These are phyloP conservation scores for Camelus bactrianus DNA, from an alignment of 2,113 vertebrate species.

Conservation along the genomic window DNA sequence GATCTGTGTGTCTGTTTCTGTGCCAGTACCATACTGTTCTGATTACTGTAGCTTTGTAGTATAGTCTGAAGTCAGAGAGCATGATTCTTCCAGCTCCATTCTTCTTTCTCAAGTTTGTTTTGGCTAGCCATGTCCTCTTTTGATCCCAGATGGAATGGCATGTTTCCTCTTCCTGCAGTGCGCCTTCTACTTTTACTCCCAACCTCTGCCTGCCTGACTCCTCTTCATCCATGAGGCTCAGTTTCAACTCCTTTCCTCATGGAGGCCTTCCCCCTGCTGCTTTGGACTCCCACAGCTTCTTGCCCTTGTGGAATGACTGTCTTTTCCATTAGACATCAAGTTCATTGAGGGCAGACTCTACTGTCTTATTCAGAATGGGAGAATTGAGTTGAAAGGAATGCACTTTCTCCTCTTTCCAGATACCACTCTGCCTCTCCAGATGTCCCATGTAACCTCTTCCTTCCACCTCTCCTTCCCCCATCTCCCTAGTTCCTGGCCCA, in stretches of 20 bases:
- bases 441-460: not conserved
- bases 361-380: not conserved
- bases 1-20: too few species aligned
- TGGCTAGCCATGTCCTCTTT: not conserved
- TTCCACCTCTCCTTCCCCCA: fast-evolving
- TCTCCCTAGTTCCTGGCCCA: constrained; percentile 93
- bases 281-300: not conserved
- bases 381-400: not conserved
- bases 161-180: not conserved
- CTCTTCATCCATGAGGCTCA: not conserved
- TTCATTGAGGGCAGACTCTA: not conserved
- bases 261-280: not conserved
- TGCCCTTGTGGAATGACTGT: not conserved
- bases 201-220: not conserved
- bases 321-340: not conserved
- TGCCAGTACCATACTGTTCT: too few species aligned
- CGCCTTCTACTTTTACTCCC: not conserved
- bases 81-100: too few species aligned
- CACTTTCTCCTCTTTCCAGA: not conserved
- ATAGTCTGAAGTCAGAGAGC: too few species aligned
- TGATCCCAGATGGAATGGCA: fast-evolving
- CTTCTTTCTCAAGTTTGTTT: too few species aligned
- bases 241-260: not conserved
- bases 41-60: too few species aligned
- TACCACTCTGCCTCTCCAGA: not conserved